Base-by-base conservation (phyloP, 2,113 vertebrate species). In the Sapajus apella region DNA sequence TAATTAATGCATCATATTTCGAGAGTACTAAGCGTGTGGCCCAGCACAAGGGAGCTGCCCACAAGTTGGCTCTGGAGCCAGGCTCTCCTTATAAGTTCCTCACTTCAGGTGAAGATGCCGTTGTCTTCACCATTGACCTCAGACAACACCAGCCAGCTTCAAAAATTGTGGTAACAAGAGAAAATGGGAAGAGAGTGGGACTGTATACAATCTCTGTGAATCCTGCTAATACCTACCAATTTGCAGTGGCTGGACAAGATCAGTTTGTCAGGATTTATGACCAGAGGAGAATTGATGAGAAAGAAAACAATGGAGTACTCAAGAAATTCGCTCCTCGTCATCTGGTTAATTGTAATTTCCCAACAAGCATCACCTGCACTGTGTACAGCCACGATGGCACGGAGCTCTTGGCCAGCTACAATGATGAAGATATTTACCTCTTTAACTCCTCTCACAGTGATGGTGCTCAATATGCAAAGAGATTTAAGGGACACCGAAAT, bases 301-400 rank as follows among this genome's bases (percentile, higher is more conserved):
- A 98, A 0, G 99, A 99, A 32, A 99, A 99, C 97, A 99, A 99
- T 0, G 99, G 99, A 0, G 99, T 99, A 0, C 97, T 99, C 32
- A 99, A 99, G 98, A 99, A 99, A 96, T 99, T 99, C 97, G 99
- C 99, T 89, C 99, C 99, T 0, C 99, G 99, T 89, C 99, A 99
- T 94, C 97, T 99, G 98, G 98, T 98, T 35, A 98, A 98, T 98
- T 99, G 99, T 8, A 99, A 99, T 88, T 98, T 99, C 87, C 99
- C 99, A 98, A 99, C 99, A 80, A 99, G 99, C 98, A 99, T 99
- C 97, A 99, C 99, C 70, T 99, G 99, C 80, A 97, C 99, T 1
- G 99, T 99, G 58, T 99, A 99, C 98, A 99, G 99, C 97, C 98
- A 99, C 0, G 99, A 99, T 0, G 99, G 99, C 94, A 98, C 99